Evolutionary conservation across 2,113 vertebrate species (phyloP).

Genomic region (Polypterus bichir): DNA sequence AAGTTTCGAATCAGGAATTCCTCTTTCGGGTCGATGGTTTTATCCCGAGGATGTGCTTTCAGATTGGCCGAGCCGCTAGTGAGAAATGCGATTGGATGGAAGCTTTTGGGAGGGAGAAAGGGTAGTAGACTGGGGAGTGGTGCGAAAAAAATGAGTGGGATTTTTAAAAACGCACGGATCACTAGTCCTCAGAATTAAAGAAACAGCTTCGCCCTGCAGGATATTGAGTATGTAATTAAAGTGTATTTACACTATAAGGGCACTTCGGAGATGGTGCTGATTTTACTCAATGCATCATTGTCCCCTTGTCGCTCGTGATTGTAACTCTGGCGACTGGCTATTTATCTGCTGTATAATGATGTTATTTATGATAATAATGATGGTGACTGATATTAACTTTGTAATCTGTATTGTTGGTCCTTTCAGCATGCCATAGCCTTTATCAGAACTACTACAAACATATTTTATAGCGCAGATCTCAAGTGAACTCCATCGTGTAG

Average conservation of each 20-base stretch:
- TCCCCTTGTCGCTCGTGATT: too few relatives aligned
- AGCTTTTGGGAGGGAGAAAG: conserved; percentile 8
- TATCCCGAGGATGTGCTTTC: conserved; percentile 37
- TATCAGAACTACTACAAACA: too few relatives aligned
- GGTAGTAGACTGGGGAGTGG: not conserved
- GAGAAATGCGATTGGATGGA: conserved; percentile 41
- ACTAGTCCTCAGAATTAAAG: not conserved
- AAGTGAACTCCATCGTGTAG: too few relatives aligned
- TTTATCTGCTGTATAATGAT: too few relatives aligned
- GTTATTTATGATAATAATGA: too few relatives aligned
- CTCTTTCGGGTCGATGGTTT: conserved; percentile 28
- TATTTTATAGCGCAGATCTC: too few relatives aligned
- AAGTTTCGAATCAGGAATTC: conserved; percentile 19
- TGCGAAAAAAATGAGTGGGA: not conserved
- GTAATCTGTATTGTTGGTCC: too few relatives aligned
- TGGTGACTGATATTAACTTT: too few relatives aligned
- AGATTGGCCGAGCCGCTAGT: conserved; percentile 22
- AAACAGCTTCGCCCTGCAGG: not conserved
- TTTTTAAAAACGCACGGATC: not conserved
- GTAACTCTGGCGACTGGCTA: too few relatives aligned
- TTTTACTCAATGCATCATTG: too few relatives aligned
- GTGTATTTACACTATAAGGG: not conserved
- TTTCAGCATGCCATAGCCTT: too few relatives aligned
- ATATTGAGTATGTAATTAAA: not conserved
- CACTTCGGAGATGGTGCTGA: too few relatives aligned